Percentiles rank a stretch among this genome's conserved stretches.
phyloP scores from a whole-genome alignment of 30 jellyfish, hydroid and myxozoan species.

The Pseudorhiza aurosa region DNA sequence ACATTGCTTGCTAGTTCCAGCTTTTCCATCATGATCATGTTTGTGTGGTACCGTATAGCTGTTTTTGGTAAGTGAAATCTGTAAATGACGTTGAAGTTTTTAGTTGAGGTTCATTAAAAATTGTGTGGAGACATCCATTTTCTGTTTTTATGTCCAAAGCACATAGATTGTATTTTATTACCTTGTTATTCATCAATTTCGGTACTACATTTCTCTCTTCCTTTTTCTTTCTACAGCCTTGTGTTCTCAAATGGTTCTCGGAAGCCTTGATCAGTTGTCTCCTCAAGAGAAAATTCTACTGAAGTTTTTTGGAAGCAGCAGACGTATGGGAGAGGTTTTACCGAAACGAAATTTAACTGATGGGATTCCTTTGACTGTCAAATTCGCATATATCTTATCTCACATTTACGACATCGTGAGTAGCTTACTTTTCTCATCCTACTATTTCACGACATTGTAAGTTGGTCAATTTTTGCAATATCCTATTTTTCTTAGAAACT shows the following conservation, averaged over 20 bases:
- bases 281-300: conserved; percentile 40
- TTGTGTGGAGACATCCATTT: too few relatives aligned
- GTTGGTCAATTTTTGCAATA: background rate
- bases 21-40: too few relatives aligned
- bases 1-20: too few relatives aligned
- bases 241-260: background rate
- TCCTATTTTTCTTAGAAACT: background rate
- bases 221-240: background rate
- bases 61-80: too few relatives aligned
- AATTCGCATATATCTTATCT: conserved; percentile 5
- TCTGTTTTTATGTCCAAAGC: too few relatives aligned
- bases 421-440: too few relatives aligned
- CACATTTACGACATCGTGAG: conserved; percentile 46
- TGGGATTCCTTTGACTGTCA: conserved; percentile 1
- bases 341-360: conserved; percentile 22
- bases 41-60: too few relatives aligned
- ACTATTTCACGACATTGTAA: too few relatives aligned
- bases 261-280: conserved; percentile 10
- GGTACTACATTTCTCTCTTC: too few relatives aligned
- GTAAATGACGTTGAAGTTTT: too few relatives aligned
- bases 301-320: conserved; percentile 20
- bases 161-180: background rate
- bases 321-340: conserved; percentile 31
- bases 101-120: too few relatives aligned
- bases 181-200: too few relatives aligned